These are phyloP conservation scores for Schizothorax lantsangensis DNA, from an alignment of 2,797 vertebrate species.

Conservation along the genomic window DNA sequence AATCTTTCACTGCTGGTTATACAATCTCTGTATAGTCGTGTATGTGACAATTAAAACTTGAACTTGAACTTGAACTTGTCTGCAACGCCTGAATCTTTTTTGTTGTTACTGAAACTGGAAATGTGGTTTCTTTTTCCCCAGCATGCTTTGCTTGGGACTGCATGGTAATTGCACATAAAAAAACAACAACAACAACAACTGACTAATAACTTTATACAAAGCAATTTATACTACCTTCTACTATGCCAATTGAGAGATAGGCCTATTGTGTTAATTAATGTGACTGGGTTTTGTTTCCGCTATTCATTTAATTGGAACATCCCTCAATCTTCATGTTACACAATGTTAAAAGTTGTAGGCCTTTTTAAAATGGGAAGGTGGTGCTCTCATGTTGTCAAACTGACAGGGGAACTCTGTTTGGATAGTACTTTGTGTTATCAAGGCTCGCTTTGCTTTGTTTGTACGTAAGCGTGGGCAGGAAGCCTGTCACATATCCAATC, in stretches of 20 bases:
- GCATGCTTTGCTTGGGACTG: background rate
- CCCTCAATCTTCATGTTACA: background rate
- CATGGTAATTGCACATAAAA: background rate
- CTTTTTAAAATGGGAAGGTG: background rate
- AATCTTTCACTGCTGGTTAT: too few relatives aligned
- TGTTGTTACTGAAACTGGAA: too few relatives aligned
- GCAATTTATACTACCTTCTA: background rate
- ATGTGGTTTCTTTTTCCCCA: too few relatives aligned
- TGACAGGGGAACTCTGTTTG: conserved; percentile 52
- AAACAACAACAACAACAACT: too few relatives aligned
- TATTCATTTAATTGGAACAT: conserved; percentile 8
- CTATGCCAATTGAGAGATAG: background rate
- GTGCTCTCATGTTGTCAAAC: background rate
- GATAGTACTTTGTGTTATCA: conserved; percentile 37
- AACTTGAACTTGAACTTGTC: too few relatives aligned
- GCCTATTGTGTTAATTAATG: background rate
- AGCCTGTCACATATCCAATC: conserved; percentile 49
- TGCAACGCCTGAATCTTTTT: too few relatives aligned
- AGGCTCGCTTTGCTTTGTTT: conserved; percentile 24
- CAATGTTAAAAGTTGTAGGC: background rate
- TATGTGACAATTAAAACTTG: too few relatives aligned
- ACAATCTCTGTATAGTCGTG: too few relatives aligned
- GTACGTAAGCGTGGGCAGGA: conserved; percentile 53
- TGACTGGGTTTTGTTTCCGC: background rate
- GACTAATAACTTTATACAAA: background rate